phyloP scores from a whole-genome alignment of 2,888 invertebrate genomes.

The Cordilura impudica region DNA sequence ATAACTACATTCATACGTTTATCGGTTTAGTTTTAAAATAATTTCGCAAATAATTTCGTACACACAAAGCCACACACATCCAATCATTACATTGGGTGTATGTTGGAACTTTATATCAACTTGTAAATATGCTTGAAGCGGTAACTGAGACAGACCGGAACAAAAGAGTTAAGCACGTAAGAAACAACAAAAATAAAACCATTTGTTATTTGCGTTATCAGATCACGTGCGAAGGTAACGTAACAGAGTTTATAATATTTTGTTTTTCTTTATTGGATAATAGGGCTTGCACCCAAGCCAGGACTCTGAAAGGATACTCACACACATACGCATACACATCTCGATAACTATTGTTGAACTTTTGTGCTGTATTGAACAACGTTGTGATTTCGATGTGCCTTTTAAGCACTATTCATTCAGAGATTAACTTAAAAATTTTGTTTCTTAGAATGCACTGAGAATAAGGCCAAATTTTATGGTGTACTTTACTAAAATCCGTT shows the following conservation, averaged over 20 bases:
- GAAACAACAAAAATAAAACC: slow-evolving; percentile 30
- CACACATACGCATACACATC: no score
- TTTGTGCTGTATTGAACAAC: no score
- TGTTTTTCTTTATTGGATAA: slow-evolving; percentile 11
- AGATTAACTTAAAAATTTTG: no score
- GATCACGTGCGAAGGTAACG: slow-evolving; percentile 62
- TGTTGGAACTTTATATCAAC: slow-evolving; percentile 9
- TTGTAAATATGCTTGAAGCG: slow-evolving; percentile 28
- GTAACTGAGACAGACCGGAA: slow-evolving; percentile 25
- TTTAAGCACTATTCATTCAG: no score
- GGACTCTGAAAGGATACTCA: slow-evolving; percentile 21
- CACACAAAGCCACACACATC: not conserved
- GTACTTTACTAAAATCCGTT: no score
- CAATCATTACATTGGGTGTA: not conserved
- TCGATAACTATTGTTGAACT: no score
- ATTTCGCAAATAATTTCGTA: slow-evolving; percentile 15
- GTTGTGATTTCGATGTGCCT: no score
- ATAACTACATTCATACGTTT: not conserved
- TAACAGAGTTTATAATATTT: not conserved
- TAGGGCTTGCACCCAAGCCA: not conserved
- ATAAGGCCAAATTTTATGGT: no score
- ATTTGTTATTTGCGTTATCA: slow-evolving; percentile 64
- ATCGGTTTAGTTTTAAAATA: slow-evolving; percentile 39
- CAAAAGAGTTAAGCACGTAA: slow-evolving; percentile 27
- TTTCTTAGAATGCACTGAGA: no score